A percentile compares a stretch with the other conserved stretches of the same genome.
Evolutionary conservation across 2,888 invertebrate species (phyloP).

Genomic region (Macropis europaea): DNA sequence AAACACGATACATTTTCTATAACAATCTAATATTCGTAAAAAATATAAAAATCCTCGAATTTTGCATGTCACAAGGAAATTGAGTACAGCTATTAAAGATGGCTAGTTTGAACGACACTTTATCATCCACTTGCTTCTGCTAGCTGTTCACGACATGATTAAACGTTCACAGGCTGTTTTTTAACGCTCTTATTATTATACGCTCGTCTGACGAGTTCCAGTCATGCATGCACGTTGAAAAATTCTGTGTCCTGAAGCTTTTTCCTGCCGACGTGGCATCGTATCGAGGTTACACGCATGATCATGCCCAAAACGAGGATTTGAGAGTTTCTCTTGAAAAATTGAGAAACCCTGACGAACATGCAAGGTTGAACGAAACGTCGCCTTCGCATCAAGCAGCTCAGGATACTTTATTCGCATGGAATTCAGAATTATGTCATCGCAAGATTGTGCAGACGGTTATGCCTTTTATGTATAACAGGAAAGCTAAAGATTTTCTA

Average conservation of each 20-base stretch:
- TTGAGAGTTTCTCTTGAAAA: conserved; percentile 42
- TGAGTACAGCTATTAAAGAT: too few relatives aligned
- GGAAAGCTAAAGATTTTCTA: not conserved
- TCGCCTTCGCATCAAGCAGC: not conserved
- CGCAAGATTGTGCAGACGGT: conserved; percentile 7
- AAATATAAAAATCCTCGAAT: too few relatives aligned
- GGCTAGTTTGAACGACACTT: too few relatives aligned
- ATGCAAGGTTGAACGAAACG: not conserved
- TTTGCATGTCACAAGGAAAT: too few relatives aligned
- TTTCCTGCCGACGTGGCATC: not conserved
- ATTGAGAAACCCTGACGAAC: conserved; percentile 42
- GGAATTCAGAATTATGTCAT: conserved; percentile 42
- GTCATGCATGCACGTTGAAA: conserved; percentile 35
- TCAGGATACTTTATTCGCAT: conserved; percentile 11
- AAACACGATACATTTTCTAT: too few relatives aligned
- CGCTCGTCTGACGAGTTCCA: conserved; percentile 29
- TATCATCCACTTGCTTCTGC: conserved; percentile 40
- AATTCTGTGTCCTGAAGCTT: not conserved
- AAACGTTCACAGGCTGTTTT: conserved; percentile 31
- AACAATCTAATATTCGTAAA: too few relatives aligned
- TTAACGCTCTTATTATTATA: conserved; percentile 36
- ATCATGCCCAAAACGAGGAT: conserved; percentile 43
- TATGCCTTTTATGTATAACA: not conserved
- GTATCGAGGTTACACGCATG: conserved; percentile 34
- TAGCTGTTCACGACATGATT: conserved; percentile 45